Conservation (phyloP, 2,888 invertebrate species). For the Lathronympha strigana region DNA sequence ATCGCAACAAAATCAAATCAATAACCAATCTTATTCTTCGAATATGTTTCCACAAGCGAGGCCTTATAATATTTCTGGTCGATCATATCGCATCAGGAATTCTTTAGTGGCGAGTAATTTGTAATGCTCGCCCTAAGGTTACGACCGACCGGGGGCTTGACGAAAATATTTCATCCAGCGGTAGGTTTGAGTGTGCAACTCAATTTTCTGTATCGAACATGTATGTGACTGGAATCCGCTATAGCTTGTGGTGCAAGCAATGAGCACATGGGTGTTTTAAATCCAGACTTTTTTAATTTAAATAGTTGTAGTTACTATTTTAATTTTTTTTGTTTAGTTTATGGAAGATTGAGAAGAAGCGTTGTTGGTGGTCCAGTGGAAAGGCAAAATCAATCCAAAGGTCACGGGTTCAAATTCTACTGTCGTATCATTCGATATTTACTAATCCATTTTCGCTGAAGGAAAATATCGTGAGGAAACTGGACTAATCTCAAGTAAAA, state of each 20-base stretch:
- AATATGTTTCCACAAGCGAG: conserved; percentile 3
- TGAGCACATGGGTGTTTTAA: conserved; percentile 43
- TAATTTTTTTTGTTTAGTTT: too few relatives aligned
- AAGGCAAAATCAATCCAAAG: too few relatives aligned
- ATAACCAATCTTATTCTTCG: too few relatives aligned
- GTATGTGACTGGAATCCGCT: conserved; percentile 61
- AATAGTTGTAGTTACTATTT: too few relatives aligned
- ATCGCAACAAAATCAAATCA: too few relatives aligned
- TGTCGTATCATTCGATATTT: too few relatives aligned
- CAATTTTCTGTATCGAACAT: conserved; percentile 71
- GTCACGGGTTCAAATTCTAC: too few relatives aligned
- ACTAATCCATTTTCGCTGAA: too few relatives aligned
- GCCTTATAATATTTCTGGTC: conserved; percentile 12
- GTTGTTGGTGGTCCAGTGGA: too few relatives aligned
- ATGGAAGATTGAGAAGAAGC: too few relatives aligned
- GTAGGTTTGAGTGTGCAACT: conserved; percentile 64
- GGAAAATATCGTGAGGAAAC: too few relatives aligned
- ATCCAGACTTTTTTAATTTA: neutral
- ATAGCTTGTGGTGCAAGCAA: conserved; percentile 52
- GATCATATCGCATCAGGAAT: conserved; percentile 37
- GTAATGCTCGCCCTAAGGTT: conserved; percentile 47
- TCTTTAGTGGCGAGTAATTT: conserved; percentile 56
- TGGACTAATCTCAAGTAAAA: too few relatives aligned
- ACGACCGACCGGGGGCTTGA: conserved; percentile 48
- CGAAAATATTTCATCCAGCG: conserved; percentile 58